Evolutionary conservation across 2,113 vertebrate species (phyloP).

Genomic region (Amia ocellicauda): DNA sequence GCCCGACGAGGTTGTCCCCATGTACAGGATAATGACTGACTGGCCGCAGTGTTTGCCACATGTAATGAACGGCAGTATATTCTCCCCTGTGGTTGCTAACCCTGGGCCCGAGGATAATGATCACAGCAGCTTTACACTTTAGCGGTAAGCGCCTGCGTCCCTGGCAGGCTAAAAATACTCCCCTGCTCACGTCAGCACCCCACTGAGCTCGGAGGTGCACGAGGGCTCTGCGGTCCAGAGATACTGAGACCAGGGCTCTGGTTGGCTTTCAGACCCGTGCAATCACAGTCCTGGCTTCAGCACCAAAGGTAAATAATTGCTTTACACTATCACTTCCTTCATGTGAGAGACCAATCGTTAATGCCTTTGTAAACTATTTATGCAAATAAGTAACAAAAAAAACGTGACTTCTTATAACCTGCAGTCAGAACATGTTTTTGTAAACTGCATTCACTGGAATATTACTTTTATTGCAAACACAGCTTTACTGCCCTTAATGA

Average conservation of each 20-base stretch:
- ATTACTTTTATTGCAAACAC: no score
- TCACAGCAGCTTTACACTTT: conserved; percentile 37
- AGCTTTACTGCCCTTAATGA: no score
- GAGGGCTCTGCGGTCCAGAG: no score
- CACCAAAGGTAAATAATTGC: neutral
- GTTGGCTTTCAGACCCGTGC: neutral
- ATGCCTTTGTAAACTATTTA: no score
- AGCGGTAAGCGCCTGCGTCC: conserved; percentile 35
- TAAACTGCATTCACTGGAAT: no score
- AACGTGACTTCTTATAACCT: no score
- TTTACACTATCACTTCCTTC: neutral
- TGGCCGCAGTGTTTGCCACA: conserved; percentile 8
- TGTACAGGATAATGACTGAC: neutral
- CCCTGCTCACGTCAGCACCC: neutral
- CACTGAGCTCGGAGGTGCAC: neutral
- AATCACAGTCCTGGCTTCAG: no score
- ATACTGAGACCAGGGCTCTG: no score
- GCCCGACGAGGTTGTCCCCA: neutral
- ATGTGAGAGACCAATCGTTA: neutral
- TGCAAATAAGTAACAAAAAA: no score
- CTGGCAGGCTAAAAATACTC: conserved; percentile 30
- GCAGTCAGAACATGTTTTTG: no score
- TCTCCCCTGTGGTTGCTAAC: conserved; percentile 36
- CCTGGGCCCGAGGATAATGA: conserved; percentile 33
- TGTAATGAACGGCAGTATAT: conserved; percentile 21